Evolutionary conservation across 2,888 invertebrate genomes (phyloP).

Genomic region (Branchellion lobata): DNA sequence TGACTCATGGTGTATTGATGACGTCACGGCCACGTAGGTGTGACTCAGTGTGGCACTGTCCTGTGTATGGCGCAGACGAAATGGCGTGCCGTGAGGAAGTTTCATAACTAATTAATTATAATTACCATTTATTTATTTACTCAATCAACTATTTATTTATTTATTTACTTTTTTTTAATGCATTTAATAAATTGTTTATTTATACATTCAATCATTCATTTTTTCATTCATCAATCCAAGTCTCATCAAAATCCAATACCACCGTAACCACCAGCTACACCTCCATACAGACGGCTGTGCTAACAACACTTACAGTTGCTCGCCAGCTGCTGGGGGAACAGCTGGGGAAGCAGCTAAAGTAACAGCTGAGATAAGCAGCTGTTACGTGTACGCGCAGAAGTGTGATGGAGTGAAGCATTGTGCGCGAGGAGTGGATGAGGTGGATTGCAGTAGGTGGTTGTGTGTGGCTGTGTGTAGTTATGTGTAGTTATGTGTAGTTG

Average conservation of each 20-base stretch:
- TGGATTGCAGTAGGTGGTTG: constrained; percentile 55
- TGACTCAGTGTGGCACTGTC: constrained; percentile 5
- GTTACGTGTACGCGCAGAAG: constrained; percentile 45
- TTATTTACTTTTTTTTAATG: too few relatives aligned
- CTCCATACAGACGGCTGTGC: not conserved
- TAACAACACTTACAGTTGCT: constrained; percentile 2
- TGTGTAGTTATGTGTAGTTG: too few relatives aligned
- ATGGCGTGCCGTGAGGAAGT: not conserved
- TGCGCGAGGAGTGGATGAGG: constrained; percentile 56
- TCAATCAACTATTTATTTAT: not conserved
- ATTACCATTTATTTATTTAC: not conserved
- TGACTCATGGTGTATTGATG: too few relatives aligned
- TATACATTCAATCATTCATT: too few relatives aligned
- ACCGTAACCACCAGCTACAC: too few relatives aligned
- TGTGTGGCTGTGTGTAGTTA: too few relatives aligned
- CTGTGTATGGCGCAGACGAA: not conserved
- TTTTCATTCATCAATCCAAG: too few relatives aligned
- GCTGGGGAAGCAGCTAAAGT: constrained; percentile 15
- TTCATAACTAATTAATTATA: too few relatives aligned
- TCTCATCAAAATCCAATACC: too few relatives aligned
- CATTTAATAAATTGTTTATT: too few relatives aligned
- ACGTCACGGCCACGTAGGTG: too few relatives aligned
- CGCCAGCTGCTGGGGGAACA: not conserved
- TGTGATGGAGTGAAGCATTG: constrained; percentile 60
- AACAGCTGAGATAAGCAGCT: constrained; percentile 26